Base-by-base conservation (phyloP, 2,113 vertebrate species). In the Danio rerio region DNA sequence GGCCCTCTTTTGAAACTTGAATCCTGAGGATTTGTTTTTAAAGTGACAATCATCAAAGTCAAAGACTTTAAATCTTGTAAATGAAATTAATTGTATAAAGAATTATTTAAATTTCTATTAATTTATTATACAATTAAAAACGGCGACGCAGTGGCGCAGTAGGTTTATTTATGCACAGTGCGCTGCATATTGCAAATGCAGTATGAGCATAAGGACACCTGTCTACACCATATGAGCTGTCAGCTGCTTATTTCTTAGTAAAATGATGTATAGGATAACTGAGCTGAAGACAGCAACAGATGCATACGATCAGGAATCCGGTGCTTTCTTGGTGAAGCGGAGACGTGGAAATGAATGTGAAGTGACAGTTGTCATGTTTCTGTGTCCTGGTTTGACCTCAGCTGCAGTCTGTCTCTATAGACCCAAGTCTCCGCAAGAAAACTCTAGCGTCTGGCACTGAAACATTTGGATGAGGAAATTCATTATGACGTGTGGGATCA, bases 281-380 rank as follows among this genome's bases (percentile, higher is more conserved):
- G 7, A 5, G 61, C 71, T 63, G 13, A 50, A 50, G 43, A 66
- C 45, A 71, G 63, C 43, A 79, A 47, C 13, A 50, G 58, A 52
- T 45, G 66, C 47, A 47, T 65, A 15, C 10, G 53, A 59, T 58
- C 43, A 15, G 31, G 40, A 79, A 42, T 65, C 31, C 45, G 42
- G 45, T 74, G 77, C 21, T 63, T 21, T 73, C 18, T 11, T 53
- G 21, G 21, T 65, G 72, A 12, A 53, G 66, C 20, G 9, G 20
- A 80, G 40, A 31, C 20, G 7, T 55, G 58, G n/a, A 82, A 55
- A 45, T 73, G 20, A 70, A 84, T 75, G 21, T 65, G 15, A 56
- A 47, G 69, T 45, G 80, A 82, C 80, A 63, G 71, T 50, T 74
- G 69, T 65, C 58, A 52, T 65, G 21, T 75, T 61, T 21, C 16